phyloP scores from a whole-genome alignment of 2,113 vertebrate species.

The Narcine bancroftii region DNA sequence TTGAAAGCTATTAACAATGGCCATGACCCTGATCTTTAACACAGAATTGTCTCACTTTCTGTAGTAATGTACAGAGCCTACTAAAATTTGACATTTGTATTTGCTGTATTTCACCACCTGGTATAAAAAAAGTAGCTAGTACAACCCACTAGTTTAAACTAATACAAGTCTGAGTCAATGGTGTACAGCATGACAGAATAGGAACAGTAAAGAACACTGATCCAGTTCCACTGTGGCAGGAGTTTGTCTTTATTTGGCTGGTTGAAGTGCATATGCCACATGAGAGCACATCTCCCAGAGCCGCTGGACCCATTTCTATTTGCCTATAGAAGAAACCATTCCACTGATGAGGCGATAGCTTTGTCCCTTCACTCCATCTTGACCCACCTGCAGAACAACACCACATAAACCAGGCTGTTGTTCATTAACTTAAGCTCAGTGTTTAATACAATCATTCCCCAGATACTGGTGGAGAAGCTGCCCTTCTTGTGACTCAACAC shows the following conservation, averaged over 20 bases:
- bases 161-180: background rate
- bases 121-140: too few relatives aligned
- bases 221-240: background rate
- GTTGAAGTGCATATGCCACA: background rate
- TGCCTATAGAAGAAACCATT: too few relatives aligned
- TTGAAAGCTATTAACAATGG: background rate
- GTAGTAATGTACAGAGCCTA: background rate
- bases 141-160: background rate
- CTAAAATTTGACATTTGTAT: background rate
- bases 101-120: too few relatives aligned
- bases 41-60: background rate
- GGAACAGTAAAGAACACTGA: background rate
- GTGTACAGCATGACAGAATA: background rate
- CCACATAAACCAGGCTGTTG: background rate
- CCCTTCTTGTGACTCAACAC: too few relatives aligned
- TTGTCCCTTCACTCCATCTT: too few relatives aligned
- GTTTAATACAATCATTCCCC: too few relatives aligned
- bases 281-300: too few relatives aligned
- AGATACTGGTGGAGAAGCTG: too few relatives aligned
- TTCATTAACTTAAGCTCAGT: too few relatives aligned
- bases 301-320: too few relatives aligned
- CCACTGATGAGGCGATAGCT: too few relatives aligned
- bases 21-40: background rate
- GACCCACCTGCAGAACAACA: too few relatives aligned
- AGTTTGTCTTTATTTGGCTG: background rate